Evolutionary conservation across 2,113 vertebrate genomes (phyloP).

Genomic region (Eira barbara): DNA sequence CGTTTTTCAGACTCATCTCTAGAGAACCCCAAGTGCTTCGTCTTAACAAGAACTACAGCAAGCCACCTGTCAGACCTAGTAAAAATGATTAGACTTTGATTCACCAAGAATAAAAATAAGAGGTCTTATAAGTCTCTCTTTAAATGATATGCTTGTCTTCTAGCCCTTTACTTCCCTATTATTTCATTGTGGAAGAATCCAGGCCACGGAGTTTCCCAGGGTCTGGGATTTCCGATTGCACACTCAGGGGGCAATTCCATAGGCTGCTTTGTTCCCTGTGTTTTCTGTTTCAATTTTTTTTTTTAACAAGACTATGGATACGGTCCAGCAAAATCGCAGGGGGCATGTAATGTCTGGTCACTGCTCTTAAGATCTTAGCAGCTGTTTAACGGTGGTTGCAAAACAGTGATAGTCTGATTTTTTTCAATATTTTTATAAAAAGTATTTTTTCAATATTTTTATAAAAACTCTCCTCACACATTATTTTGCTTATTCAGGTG

Average conservation of each 20-base stretch:
- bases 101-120: not conserved
- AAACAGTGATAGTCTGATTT: not conserved
- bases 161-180: not conserved
- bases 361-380: not conserved
- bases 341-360: not conserved
- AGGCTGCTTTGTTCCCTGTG: not conserved
- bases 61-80: not conserved
- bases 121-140: not conserved
- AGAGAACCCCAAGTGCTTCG: not conserved
- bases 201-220: not conserved
- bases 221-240: not conserved
- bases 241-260: not conserved
- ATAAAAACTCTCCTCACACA: not conserved
- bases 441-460: not conserved
- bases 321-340: not conserved
- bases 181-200: not conserved
- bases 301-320: not conserved
- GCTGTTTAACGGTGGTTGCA: not conserved
- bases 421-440: not conserved
- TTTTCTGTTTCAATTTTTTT: not conserved
- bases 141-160: not conserved
- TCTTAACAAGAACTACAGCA: slow-evolving; percentile 13
- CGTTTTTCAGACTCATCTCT: not conserved
- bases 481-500: not conserved
- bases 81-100: not conserved